Base-by-base conservation (phyloP, 2,113 vertebrate species). In the Mustelus asterias region DNA sequence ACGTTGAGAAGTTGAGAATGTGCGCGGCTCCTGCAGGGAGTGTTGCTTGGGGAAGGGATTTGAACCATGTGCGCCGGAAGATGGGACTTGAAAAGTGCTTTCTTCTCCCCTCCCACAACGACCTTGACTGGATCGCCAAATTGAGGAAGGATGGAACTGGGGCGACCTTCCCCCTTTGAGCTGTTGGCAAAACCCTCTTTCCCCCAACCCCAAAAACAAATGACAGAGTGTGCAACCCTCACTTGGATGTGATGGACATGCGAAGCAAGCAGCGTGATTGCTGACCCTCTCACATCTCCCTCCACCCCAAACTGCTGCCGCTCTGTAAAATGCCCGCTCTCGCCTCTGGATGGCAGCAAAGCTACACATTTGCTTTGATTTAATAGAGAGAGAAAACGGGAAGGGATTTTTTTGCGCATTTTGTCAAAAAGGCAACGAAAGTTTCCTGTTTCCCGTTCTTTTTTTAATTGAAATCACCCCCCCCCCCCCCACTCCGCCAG, bases 271-370 rank as follows among this genome's bases (percentile, higher is more conserved):
- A 24, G 48, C 10, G 9, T 41, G 37, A 22, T 10, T 94, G 16
- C 33, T 67, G 0, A 29, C 33, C 63, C n/a, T 65, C 33, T 58
- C 16, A 18, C 10, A 86, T 86, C 44, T 24, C 37, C 7, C 37
- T 44, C 88, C 4, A 8, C 18, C n/a, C 14, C 16, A 83, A 83
- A 20, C 80, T 60, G 48, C 54, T 16, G 58, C 33, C 13, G 2
- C n/a, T 29, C 65, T 24, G 65, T 29, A 5, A 44, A 44, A 37
- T 16, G 58, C 89, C 4, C 58, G 1, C 8, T 16, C 33, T 10
- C 5, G 69, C 69, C 94, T 13, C 94, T 95, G 24, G 94, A 95
- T 95, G 94, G 94, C 94, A 95, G 94, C 94, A 95, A 95, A 41
- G 94, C 48, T 72, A 72, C 69, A 70, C 94, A 72, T 48, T 95